phyloP scores from a whole-genome alignment of 2,113 vertebrate genomes.

The Centropristis striata region DNA sequence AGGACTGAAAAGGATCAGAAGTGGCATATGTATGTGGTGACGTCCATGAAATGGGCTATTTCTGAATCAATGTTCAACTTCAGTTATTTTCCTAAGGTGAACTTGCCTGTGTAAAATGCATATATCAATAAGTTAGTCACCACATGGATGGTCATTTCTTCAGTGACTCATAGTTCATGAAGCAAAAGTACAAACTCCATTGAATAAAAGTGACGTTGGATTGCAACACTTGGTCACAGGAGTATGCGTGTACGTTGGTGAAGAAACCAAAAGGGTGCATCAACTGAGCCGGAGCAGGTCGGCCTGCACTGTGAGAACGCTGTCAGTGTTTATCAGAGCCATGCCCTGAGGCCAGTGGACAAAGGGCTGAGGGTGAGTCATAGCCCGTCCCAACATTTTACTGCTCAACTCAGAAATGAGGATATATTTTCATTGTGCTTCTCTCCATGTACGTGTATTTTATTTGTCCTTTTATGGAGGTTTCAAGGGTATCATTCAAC shows the following conservation, averaged over 20 bases:
- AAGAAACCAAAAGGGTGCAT: conserved; percentile 34
- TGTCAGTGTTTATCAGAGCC: conserved; percentile 35
- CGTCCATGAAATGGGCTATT: background rate
- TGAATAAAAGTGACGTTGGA: background rate
- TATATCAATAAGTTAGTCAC: background rate
- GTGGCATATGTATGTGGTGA: background rate
- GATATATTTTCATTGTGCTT: background rate
- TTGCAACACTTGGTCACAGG: conserved; percentile 9
- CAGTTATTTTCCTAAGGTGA: background rate
- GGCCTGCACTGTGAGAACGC: background rate
- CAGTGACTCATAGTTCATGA: conserved; percentile 8
- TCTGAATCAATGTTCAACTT: background rate
- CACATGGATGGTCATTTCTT: background rate
- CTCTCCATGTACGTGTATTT: background rate
- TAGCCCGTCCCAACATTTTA: conserved; percentile 27
- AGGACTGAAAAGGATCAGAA: too few species aligned
- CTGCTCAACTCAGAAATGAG: conserved; percentile 19
- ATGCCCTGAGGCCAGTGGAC: conserved; percentile 43
- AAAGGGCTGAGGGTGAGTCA: conserved; percentile 64
- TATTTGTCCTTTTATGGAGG: background rate
- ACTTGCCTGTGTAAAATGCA: background rate
- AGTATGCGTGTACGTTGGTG: background rate
- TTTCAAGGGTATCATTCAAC: background rate
- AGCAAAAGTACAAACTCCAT: conserved; percentile 9
- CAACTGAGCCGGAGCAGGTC: background rate